A percentile compares a stretch with the other conserved stretches of the same genome.
These are phyloP conservation scores for Lipotes vexillifer DNA, from an alignment of 2,113 vertebrate species.

Conservation along the genomic window DNA sequence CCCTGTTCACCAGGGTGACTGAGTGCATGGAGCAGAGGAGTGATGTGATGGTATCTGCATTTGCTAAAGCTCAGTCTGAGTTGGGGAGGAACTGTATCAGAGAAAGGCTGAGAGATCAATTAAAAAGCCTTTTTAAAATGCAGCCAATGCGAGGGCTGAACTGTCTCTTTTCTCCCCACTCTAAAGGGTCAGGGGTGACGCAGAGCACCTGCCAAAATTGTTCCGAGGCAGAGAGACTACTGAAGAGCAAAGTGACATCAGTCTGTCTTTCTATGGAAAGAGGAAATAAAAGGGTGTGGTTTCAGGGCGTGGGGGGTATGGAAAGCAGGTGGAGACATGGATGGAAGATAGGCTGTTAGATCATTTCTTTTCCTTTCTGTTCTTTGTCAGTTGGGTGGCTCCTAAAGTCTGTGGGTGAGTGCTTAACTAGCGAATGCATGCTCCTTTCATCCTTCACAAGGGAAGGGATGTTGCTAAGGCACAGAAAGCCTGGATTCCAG, in stretches of 20 bases:
- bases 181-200: background rate
- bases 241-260: background rate
- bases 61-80: background rate
- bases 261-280: background rate
- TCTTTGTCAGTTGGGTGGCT: background rate
- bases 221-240: background rate
- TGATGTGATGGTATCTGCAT: background rate
- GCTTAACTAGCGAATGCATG: background rate
- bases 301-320: background rate
- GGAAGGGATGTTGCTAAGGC: background rate
- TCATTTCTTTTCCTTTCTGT: background rate
- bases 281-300: background rate
- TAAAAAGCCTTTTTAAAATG: background rate
- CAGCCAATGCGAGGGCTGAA: background rate
- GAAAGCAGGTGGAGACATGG: background rate
- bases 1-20: background rate
- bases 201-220: background rate
- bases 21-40: background rate
- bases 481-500: background rate
- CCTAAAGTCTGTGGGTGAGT: background rate
- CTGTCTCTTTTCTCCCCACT: background rate
- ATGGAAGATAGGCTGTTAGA: background rate
- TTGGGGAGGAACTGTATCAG: background rate
- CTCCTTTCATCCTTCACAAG: background rate
- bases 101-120: background rate